These are phyloP conservation scores for Rhipidura dahli DNA, from an alignment of 2,113 vertebrate species.

Conservation along the genomic window DNA sequence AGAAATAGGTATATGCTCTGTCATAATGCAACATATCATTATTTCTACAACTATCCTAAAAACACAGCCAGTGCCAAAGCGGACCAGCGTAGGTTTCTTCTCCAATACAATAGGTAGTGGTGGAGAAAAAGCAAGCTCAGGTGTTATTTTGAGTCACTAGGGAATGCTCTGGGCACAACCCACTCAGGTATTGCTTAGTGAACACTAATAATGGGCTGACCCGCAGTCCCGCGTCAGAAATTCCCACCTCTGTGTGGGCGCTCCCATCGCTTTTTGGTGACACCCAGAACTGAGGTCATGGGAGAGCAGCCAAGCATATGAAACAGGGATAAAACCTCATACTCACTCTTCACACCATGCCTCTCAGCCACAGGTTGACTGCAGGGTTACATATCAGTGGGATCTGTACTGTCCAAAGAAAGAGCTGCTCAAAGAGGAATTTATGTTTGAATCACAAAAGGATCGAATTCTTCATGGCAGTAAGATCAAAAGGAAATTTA, in stretches of 20 bases:
- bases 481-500: not conserved
- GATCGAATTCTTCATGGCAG: not conserved
- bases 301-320: not conserved
- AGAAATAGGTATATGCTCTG: not conserved
- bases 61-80: not conserved
- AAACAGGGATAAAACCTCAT: not conserved
- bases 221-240: not conserved
- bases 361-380: not conserved
- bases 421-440: not conserved
- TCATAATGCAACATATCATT: not conserved
- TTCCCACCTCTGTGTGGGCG: not conserved
- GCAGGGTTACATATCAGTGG: not conserved
- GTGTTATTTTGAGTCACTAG: conserved; percentile 11
- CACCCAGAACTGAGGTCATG: not conserved
- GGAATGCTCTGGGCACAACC: conserved; percentile 9
- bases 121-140: conserved; percentile 6
- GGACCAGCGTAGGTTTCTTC: not conserved
- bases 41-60: not conserved
- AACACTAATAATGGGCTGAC: not conserved
- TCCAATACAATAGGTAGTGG: not conserved
- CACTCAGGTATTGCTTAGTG: not conserved
- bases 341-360: not conserved
- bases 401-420: not conserved
- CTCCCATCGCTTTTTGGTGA: not conserved
- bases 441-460: not conserved